phyloP scores from a whole-genome alignment of 37 sponge, comb jelly and placozoan genomes.

The Crambe crambe region DNA sequence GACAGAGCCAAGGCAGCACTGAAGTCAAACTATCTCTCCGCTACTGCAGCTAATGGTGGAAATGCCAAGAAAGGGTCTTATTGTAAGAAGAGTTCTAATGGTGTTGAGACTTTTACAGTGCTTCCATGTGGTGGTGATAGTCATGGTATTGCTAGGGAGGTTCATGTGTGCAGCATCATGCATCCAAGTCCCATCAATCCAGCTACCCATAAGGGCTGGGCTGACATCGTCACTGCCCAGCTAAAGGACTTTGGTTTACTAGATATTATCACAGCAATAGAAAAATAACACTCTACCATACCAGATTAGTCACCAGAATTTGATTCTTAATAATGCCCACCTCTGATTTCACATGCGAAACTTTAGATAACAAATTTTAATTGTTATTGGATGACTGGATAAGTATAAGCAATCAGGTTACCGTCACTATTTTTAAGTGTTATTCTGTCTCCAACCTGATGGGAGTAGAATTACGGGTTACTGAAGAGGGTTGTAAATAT shows the following conservation, averaged over 20 bases:
- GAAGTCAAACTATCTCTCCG: neutral
- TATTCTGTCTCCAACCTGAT: neutral
- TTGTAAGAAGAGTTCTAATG: neutral
- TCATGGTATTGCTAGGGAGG: neutral
- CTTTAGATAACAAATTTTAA: no score
- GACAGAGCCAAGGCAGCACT: conserved; percentile 30
- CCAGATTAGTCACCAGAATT: no score
- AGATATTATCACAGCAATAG: conserved; percentile 23
- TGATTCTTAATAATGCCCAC: no score
- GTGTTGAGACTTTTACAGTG: neutral
- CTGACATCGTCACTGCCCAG: conserved; percentile 8
- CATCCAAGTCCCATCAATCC: conserved; percentile 81
- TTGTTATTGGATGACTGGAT: no score
- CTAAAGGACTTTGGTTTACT: conserved; percentile 30
- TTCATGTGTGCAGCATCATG: conserved; percentile 47
- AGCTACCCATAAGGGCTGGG: conserved; percentile 72
- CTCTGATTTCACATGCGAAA: no score
- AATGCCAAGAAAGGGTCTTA: neutral
- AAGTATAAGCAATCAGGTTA: neutral
- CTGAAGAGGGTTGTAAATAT: neutral
- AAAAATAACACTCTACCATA: neutral
- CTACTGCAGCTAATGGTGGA: neutral
- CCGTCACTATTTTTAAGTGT: neutral
- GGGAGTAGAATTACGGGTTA: neutral
- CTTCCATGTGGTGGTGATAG: neutral